These are phyloP conservation scores for Cyaniris semiargus DNA, from an alignment of 2,888 invertebrate genomes.

Conservation along the genomic window DNA sequence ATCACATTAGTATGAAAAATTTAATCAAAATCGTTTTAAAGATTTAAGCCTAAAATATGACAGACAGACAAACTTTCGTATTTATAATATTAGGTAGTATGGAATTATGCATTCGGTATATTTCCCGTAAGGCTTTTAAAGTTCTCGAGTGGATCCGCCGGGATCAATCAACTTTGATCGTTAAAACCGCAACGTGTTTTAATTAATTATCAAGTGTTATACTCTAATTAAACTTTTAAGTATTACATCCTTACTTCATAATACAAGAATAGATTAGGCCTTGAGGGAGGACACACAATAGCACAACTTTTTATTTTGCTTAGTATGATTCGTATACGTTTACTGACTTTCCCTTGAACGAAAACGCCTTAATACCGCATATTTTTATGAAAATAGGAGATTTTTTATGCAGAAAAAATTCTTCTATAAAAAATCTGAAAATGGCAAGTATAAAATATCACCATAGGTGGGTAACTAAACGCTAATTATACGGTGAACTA, in stretches of 20 bases:
- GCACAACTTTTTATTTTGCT: neutral
- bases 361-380: no score
- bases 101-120: neutral
- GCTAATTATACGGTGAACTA: no score
- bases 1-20: no score
- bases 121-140: neutral
- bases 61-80: neutral
- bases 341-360: no score
- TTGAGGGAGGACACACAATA: neutral
- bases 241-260: neutral
- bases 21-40: no score
- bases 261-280: neutral
- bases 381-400: no score
- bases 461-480: no score
- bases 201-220: constrained; percentile 21
- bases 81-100: neutral
- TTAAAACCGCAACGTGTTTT: neutral
- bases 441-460: no score
- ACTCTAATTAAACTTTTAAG: neutral
- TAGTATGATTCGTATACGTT: no score
- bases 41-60: no score
- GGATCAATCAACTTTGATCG: neutral
- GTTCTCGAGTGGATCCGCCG: constrained; percentile 16
- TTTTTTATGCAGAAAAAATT: no score
- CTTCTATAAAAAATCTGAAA: no score